Evolutionary conservation across 1,140 invertebrate genomes (phyloP).

Genomic region (Leptopilina clavipes): DNA sequence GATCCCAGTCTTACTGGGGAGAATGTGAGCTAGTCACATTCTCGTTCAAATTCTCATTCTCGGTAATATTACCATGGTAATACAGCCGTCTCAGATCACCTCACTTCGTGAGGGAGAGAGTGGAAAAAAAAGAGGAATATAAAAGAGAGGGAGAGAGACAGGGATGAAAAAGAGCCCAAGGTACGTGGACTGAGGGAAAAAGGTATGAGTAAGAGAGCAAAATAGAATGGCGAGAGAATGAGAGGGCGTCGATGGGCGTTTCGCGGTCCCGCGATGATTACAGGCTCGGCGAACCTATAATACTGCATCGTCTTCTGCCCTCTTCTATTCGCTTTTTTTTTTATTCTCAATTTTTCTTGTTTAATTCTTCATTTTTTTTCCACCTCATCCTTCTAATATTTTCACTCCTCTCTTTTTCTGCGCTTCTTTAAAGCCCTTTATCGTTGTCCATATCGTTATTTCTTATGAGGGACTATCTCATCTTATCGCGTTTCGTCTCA

Average conservation of each 20-base stretch:
- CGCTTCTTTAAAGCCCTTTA: constrained; percentile 9
- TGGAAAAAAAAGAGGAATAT: constrained; percentile 29
- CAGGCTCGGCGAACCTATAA: constrained; percentile 72
- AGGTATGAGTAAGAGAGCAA: constrained; percentile 60
- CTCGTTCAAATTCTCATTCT: constrained; percentile 32
- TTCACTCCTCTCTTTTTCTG: constrained; percentile 10
- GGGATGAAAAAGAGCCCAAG: constrained; percentile 52
- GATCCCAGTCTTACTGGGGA: too few relatives aligned
- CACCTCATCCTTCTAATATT: constrained; percentile 35
- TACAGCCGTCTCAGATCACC: constrained; percentile 20
- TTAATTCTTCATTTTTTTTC: constrained; percentile 36
- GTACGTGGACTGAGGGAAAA: constrained; percentile 46
- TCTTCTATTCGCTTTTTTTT: constrained; percentile 46
- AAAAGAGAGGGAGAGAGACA: constrained; percentile 36
- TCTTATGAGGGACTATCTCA: constrained; percentile 7
- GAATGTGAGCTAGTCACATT: constrained; percentile 29
- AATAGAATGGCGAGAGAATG: constrained; percentile 64
- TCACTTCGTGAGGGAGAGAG: constrained; percentile 40
- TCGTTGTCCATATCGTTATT: constrained; percentile 10
- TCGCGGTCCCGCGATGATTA: constrained; percentile 74
- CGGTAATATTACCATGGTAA: constrained; percentile 32
- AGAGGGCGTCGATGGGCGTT: constrained; percentile 73
- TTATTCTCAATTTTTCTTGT: constrained; percentile 25
- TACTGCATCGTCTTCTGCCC: constrained; percentile 63
- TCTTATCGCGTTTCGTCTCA: constrained; percentile 5